Base-by-base conservation (phyloP, 2,888 invertebrate species). In the Plusia festucae region DNA sequence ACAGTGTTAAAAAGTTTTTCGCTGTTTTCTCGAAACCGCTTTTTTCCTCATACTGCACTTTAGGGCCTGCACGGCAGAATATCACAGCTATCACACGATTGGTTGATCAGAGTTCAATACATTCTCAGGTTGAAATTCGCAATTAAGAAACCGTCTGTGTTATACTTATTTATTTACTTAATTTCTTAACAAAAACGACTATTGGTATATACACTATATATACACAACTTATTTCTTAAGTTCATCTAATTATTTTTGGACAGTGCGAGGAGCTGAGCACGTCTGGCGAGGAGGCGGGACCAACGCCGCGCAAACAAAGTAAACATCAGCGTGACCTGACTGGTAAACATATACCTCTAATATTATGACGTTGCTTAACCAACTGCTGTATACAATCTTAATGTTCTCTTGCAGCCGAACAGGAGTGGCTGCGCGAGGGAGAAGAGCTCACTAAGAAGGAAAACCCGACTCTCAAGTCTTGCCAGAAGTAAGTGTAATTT, bases 251-350 rank as follows among this genome's bases (percentile, higher is more conserved):
- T 51, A 16, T 59, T 67, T 65, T 66, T 57, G 63, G 65, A 5
- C 64, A 96, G 96, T 96, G 95, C 70, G 97, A 97, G 84, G 95
- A 95, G 76, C 82, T 95, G 18, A 95, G 95, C 73, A 94, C 95
- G 3, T 95, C 95, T 0, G 95, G 95, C 8, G 95, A 95, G 73
- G 95, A 95, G 68, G 94, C 95, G 0, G 96, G 96, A 1, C 96
- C 96, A 0, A 96, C 96, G 13, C 96, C 96, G 1, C 92, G 96
- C 51, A 96, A 96, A 87, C 96, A 96, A 84, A 95, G 95, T 65
- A 95, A 96, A 85, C 95, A 95, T 76, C 95, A 95, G 78, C 90
- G 93, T 8, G 92, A 95, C 72, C 87, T 95, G 57, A 92, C 93
- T 65, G 94, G 95, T 94, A 85, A 82, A 76, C 70, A 72, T 67